phyloP scores from a whole-genome alignment of 2,113 vertebrate species.

The Nothobranchius furzeri region DNA sequence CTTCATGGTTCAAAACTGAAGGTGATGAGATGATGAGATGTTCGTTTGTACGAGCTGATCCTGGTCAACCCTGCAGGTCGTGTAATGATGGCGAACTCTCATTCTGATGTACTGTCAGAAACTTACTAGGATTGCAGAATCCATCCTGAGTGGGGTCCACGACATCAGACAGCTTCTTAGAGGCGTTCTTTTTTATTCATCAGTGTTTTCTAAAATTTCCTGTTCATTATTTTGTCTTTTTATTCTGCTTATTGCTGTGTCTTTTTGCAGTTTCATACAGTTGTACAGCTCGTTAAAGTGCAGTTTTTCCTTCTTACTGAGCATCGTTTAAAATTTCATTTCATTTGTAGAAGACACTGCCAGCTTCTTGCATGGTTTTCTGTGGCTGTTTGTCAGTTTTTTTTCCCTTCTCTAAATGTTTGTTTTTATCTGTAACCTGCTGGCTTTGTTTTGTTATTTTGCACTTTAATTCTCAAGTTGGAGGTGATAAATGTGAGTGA shows the following conservation, averaged over 20 bases:
- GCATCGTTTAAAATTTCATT: conserved; percentile 10
- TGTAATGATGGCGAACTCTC: conserved; percentile 12
- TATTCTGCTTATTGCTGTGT: conserved; percentile 9
- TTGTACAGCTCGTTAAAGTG: conserved; percentile 49
- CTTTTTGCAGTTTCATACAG: conserved; percentile 2
- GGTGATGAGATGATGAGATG: conserved; percentile 33
- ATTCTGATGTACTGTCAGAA: conserved; percentile 26
- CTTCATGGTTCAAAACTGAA: background rate
- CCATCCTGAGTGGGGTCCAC: conserved; percentile 2
- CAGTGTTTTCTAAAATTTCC: background rate
- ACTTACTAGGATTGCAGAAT: conserved; percentile 1
- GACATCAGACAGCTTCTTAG: conserved; percentile 1
- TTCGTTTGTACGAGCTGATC: conserved; percentile 2
- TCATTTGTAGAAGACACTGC: conserved; percentile 16
- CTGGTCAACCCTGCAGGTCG: conserved; percentile 6
- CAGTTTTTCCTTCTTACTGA: conserved; percentile 27
- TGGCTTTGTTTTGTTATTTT: conserved; percentile 37
- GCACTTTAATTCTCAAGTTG: conserved; percentile 58
- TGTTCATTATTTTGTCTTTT: conserved; percentile 1
- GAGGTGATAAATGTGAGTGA: conserved; percentile 29
- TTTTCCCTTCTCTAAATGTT: conserved; percentile 19
- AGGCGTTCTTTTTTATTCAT: conserved; percentile 7
- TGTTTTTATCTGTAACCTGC: conserved; percentile 20
- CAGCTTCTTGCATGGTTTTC: conserved; percentile 53
- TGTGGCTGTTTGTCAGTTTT: conserved; percentile 28